A percentile compares a stretch with the other conserved stretches of the same genome.
These are phyloP conservation scores for Hyalella azteca DNA, from an alignment of 2,888 invertebrate species.

Conservation along the genomic window DNA sequence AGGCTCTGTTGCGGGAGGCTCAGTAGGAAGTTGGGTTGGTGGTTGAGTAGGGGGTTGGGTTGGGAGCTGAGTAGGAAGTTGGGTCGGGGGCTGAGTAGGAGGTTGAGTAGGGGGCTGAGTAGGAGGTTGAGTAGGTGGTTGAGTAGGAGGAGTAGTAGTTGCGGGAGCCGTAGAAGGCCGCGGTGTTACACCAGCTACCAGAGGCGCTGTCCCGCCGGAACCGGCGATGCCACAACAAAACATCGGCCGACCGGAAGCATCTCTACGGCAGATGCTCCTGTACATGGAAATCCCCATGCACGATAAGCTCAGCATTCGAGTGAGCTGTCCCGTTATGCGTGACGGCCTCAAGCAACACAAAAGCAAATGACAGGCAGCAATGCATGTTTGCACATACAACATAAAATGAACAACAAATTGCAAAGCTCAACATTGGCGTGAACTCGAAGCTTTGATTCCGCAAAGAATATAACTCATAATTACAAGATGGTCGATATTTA, in stretches of 20 bases:
- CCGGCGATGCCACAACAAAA: background rate
- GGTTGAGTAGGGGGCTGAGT: background rate
- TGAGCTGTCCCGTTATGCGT: too few relatives aligned
- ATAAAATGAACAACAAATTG: too few relatives aligned
- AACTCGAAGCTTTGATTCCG: too few relatives aligned
- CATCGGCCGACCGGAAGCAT: background rate
- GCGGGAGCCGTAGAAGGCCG: background rate
- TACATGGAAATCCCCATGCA: background rate
- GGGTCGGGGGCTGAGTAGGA: background rate
- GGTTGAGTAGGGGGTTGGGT: background rate
- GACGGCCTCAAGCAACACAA: too few relatives aligned
- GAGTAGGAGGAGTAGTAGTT: background rate
- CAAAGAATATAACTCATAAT: too few relatives aligned
- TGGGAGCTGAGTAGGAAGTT: background rate
- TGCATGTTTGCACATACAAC: too few relatives aligned
- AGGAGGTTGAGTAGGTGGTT: background rate
- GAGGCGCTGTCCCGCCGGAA: background rate
- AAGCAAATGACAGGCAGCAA: too few relatives aligned
- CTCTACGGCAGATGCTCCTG: conserved; percentile 22
- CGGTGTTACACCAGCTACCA: background rate
- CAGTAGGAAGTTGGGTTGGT: background rate
- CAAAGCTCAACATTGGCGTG: too few relatives aligned
- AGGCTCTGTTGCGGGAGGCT: background rate
- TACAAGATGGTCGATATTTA: too few relatives aligned
- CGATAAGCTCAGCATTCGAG: too few relatives aligned